Base-by-base conservation (phyloP, 2,113 vertebrate genomes). In the Paraplagusia blochii region DNA sequence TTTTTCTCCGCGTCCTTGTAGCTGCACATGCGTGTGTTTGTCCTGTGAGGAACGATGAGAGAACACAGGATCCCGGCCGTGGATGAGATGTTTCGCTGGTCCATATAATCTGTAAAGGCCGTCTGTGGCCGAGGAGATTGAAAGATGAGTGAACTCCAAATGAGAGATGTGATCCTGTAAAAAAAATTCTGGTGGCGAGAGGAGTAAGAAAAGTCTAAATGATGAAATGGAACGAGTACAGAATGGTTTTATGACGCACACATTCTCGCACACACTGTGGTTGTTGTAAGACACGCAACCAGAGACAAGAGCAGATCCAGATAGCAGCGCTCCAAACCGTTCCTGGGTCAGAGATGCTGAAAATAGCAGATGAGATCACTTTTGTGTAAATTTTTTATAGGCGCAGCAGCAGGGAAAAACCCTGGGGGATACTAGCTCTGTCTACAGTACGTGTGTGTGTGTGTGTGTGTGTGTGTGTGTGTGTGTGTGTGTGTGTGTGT, bases 301-400 rank as follows among this genome's bases (percentile, higher is more conserved):
- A 51, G 54, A 45, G 62, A 53, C 40, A 57, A 59, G 33, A 53
- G 62, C 56, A 22, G 62, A 70, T 58, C 71, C 62, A 63, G 80
- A 83, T 67, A 45, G 64, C 68, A 79, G 74, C 87, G 57, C 88
- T 91, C 87, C 88, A 84, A 90, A 87, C 84, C 75, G 71, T 53
- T 88, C 83, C 84, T 68, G 72, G 87, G 87, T 87, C 86, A 84
- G 87, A 76, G 76, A 83, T 77, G 80, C 85, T 85, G 66, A 72
- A 89, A 90, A 92, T 91, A 91, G 86, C 80, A 38, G 59, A 86
- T 91, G 90, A 90, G 83, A 90, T 92, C 89, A 90, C 80, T 85
- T 77, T 78, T 80, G 81, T 84, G 85, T 90, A 85, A 92, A 90
- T 91, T 73, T 90, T 92, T 92, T 76, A 91, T 90, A 60, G 64